These are phyloP conservation scores for Semnornis frantzii DNA, from an alignment of 2,113 vertebrate genomes.

Conservation along the genomic window DNA sequence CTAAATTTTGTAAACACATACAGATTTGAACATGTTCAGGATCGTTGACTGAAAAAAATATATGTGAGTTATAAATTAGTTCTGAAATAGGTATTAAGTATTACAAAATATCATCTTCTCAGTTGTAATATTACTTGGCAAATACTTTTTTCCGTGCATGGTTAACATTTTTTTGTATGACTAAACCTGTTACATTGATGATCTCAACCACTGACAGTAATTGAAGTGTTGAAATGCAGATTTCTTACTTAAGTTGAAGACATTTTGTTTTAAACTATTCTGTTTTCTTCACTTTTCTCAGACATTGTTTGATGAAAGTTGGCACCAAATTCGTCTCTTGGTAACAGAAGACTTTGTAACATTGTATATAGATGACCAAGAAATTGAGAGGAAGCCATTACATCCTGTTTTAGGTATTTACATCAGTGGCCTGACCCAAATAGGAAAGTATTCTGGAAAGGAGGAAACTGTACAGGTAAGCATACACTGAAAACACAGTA, in stretches of 20 bases:
- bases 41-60: background rate
- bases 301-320: conserved; percentile 91
- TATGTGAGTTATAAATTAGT: background rate
- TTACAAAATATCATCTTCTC: background rate
- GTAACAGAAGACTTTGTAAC: conserved; percentile 92
- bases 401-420: conserved; percentile 92
- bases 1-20: background rate
- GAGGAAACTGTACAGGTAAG: conserved; percentile 94
- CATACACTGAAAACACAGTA: background rate
- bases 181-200: background rate
- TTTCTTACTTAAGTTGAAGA: background rate
- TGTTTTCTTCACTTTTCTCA: conserved; percentile 35
- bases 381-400: conserved; percentile 83
- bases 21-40: background rate
- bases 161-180: background rate
- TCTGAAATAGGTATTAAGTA: background rate
- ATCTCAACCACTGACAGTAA: background rate
- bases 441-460: conserved; percentile 94
- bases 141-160: background rate
- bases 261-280: background rate
- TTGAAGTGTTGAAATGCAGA: background rate
- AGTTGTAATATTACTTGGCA: background rate
- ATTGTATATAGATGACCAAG: conserved; percentile 90
- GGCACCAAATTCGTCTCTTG: conserved; percentile 94
- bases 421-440: conserved; percentile 92